Conservation (phyloP, 2,113 vertebrate species). For the Acanthochromis polyacanthus region DNA sequence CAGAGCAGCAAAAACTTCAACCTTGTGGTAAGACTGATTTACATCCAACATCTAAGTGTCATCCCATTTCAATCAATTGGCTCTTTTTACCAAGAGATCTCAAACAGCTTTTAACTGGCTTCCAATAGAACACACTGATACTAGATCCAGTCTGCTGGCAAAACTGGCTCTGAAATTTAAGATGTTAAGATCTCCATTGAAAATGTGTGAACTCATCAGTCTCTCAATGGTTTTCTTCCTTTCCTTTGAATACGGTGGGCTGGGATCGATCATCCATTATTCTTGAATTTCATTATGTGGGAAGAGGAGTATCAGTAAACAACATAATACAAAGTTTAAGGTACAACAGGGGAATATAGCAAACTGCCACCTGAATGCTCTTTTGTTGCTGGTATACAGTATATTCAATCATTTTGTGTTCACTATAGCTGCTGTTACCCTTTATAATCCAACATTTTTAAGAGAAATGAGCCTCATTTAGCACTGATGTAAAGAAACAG, state of each 20-base stretch:
- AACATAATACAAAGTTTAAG: conserved; percentile 54
- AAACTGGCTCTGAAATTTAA: conserved; percentile 67
- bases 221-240: conserved; percentile 57
- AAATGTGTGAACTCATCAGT: conserved; percentile 81
- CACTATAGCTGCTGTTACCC: neutral
- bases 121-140: conserved; percentile 71
- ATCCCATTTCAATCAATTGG: conserved; percentile 78
- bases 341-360: conserved; percentile 17
- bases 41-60: conserved; percentile 60
- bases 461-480: neutral
- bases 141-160: conserved; percentile 67
- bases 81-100: conserved; percentile 68
- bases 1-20: conserved; percentile 58
- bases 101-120: conserved; percentile 71
- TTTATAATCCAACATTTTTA: neutral
- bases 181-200: conserved; percentile 68
- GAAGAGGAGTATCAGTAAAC: conserved; percentile 70
- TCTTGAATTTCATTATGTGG: conserved; percentile 78
- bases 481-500: neutral
- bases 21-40: conserved; percentile 64
- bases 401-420: conserved; percentile 4
- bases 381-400: neutral
- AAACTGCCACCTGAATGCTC: conserved; percentile 16
- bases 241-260: conserved; percentile 55
- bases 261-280: conserved; percentile 76